phyloP scores from a whole-genome alignment of 2,113 vertebrate species.

The Ictalurus punctatus region DNA sequence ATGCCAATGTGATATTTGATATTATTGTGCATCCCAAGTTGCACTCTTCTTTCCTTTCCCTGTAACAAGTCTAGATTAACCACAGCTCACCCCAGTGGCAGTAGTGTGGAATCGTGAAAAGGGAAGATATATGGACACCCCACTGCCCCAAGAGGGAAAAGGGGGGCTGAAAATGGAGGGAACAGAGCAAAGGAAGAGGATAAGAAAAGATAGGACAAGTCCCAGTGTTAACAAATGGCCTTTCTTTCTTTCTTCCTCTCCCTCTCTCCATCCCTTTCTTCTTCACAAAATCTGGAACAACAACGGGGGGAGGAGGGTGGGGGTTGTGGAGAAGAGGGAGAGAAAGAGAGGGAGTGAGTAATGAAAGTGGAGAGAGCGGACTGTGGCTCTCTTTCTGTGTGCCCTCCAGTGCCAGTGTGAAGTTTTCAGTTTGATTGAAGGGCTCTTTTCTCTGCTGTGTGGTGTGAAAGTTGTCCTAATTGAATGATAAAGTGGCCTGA shows the following conservation, averaged over 20 bases:
- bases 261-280: slow-evolving; percentile 53
- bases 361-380: slow-evolving; percentile 75
- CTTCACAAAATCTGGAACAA: slow-evolving; percentile 56
- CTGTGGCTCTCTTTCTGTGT: slow-evolving; percentile 66
- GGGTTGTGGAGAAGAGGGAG: slow-evolving; percentile 37
- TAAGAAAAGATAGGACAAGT: slow-evolving; percentile 49
- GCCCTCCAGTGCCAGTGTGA: slow-evolving; percentile 77
- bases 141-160: neutral
- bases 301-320: slow-evolving; percentile 60
- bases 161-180: slow-evolving; percentile 20
- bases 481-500: slow-evolving; percentile 83
- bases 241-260: slow-evolving; percentile 46
- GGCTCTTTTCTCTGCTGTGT: slow-evolving; percentile 76
- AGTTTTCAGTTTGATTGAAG: slow-evolving; percentile 82
- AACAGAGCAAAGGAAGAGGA: slow-evolving; percentile 41
- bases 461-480: slow-evolving; percentile 84
- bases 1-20: neutral
- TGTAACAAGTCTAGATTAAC: slow-evolving; percentile 14
- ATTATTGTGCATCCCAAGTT: neutral
- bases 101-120: slow-evolving; percentile 37
- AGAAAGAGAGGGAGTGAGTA: slow-evolving; percentile 59
- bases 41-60: slow-evolving; percentile 15
- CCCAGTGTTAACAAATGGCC: slow-evolving; percentile 63
- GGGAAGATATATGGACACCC: slow-evolving; percentile 37
- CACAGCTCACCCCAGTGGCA: slow-evolving; percentile 55